Evolutionary conservation across 1,140 invertebrate genomes (phyloP).

Genomic region (Drosophila santomea): DNA sequence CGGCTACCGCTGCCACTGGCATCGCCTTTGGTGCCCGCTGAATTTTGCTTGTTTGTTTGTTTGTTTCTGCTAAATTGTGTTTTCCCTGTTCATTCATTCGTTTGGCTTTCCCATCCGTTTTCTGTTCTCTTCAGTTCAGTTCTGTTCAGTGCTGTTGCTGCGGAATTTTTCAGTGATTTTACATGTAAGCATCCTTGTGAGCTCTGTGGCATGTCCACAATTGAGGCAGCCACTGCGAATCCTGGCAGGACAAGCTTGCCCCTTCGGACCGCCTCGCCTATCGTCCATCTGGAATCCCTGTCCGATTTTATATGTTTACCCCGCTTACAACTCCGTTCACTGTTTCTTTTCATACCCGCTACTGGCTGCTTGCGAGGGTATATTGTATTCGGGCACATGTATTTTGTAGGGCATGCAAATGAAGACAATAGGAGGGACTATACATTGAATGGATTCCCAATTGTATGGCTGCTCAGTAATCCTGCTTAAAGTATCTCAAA

Average conservation of each 20-base stretch:
- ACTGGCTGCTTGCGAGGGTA: not conserved
- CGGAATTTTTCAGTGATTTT: slow-evolving; percentile 79
- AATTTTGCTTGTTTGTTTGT: slow-evolving; percentile 71
- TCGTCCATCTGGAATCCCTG: slow-evolving; percentile 50
- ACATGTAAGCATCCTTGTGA: slow-evolving; percentile 81
- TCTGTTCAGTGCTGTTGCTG: slow-evolving; percentile 19
- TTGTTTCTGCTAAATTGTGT: slow-evolving; percentile 82
- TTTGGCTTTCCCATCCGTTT: slow-evolving; percentile 46
- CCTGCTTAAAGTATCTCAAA: not conserved
- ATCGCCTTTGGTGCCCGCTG: slow-evolving; percentile 69
- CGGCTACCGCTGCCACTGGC: slow-evolving; percentile 35
- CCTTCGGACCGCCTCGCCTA: slow-evolving; percentile 3
- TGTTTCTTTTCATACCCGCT: slow-evolving; percentile 3
- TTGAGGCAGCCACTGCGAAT: slow-evolving; percentile 62
- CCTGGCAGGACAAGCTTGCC: slow-evolving; percentile 33
- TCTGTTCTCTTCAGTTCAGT: not conserved
- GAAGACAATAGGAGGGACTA: not conserved
- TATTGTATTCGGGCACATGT: not conserved
- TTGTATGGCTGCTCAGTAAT: not conserved
- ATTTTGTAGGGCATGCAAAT: not conserved
- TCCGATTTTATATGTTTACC: slow-evolving; percentile 62
- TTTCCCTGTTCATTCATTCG: slow-evolving; percentile 82
- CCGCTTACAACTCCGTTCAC: slow-evolving; percentile 35
- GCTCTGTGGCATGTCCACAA: slow-evolving; percentile 80
- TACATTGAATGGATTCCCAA: not conserved